Evolutionary conservation across 53 echinoderm and acorn worm species (phyloP), one percentile per base, ranked within the genome.

Genomic region (Pentamera pediparva): DNA sequence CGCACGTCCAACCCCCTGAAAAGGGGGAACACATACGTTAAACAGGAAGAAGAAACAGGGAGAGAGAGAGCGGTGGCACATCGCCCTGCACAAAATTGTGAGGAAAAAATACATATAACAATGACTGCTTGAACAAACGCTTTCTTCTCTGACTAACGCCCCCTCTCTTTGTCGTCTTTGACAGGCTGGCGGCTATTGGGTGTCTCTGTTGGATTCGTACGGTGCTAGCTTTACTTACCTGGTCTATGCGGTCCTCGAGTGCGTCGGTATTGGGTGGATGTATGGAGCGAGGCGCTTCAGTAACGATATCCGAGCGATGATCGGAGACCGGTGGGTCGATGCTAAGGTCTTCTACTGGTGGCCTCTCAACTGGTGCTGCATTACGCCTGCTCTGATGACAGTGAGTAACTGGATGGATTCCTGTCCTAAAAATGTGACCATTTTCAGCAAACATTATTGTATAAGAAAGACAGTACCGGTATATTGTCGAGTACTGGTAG

Each of bases 111-210:
- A n/a, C n/a, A n/a, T n/a, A n/a, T n/a, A n/a, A n/a, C n/a, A n/a
- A n/a, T n/a, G n/a, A n/a, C n/a, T n/a, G n/a, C n/a, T n/a, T n/a
- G n/a, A n/a, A n/a, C n/a, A n/a, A n/a, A n/a, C n/a, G n/a, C n/a
- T n/a, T n/a, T n/a, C n/a, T n/a, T n/a, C n/a, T n/a, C n/a, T n/a
- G n/a, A n/a, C n/a, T n/a, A n/a, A n/a, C n/a, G n/a, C n/a, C n/a
- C n/a, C n/a, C n/a, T n/a, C n/a, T n/a, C n/a, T n/a, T n/a, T n/a
- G n/a, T n/a, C n/a, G n/a, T n/a, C n/a, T n/a, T 41, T 39, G 26
- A 1, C 67, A 92, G 92, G 85, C 92, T 43, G 92, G 92, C 4
- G 82, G 87, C 13, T 92, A 92, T 77, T 92, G 92, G 92, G 92
- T 92, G 35, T 87, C 88, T 2, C 82, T 89, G 5, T 75, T 92